phyloP scores from a whole-genome alignment of 2,113 vertebrate species.

The Perca flavescens region DNA sequence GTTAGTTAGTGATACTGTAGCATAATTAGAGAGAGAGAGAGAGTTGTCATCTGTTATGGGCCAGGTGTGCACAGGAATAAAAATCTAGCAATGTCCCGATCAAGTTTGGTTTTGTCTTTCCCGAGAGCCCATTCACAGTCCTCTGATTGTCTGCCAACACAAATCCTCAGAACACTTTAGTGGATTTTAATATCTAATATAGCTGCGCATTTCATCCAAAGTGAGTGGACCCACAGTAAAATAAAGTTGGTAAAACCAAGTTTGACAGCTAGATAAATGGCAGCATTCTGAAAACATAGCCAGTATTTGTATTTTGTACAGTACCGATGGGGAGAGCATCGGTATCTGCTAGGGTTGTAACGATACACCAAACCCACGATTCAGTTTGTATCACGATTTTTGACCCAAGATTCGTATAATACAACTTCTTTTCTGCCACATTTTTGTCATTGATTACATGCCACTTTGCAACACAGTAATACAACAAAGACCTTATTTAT shows the following conservation, averaged over 20 bases:
- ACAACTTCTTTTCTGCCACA: too few relatives aligned
- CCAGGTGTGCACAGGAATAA: slow-evolving; percentile 38
- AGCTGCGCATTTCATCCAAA: background rate
- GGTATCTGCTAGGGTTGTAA: too few relatives aligned
- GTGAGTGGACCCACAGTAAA: background rate
- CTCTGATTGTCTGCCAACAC: slow-evolving; percentile 44
- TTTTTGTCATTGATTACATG: too few relatives aligned
- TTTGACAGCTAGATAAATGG: background rate
- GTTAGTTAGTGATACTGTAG: slow-evolving; percentile 30
- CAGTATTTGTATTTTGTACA: background rate
- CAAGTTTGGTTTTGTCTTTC: slow-evolving; percentile 24
- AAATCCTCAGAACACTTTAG: background rate
- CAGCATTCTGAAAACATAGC: too few relatives aligned
- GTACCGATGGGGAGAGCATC: too few relatives aligned
- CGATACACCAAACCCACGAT: too few relatives aligned
- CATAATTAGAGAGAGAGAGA: slow-evolving; percentile 47
- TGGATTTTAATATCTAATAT: background rate
- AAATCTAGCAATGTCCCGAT: slow-evolving; percentile 6
- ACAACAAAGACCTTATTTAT: too few relatives aligned
- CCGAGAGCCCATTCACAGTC: background rate
- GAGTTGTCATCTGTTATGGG: background rate
- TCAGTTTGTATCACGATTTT: too few relatives aligned
- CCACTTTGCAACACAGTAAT: too few relatives aligned
- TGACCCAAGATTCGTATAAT: too few relatives aligned
- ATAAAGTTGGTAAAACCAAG: background rate